These are phyloP conservation scores for Exaiptasia diaphana DNA, from an alignment of 64 coral and sea anemone genomes.

Conservation along the genomic window DNA sequence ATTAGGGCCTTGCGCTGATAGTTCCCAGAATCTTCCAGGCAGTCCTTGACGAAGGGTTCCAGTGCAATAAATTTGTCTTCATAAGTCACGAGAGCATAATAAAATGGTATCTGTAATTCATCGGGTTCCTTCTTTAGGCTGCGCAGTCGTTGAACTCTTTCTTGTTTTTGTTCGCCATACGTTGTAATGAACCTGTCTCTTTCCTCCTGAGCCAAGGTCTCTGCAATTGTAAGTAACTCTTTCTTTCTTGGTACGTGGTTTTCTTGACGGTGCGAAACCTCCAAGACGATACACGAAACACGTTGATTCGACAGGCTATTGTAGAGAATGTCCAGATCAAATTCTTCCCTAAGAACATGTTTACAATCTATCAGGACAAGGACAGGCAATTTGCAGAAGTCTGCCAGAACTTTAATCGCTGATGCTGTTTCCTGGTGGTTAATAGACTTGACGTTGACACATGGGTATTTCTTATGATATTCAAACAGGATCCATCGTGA, in stretches of 20 bases:
- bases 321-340: slow-evolving; percentile 44
- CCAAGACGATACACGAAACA: slow-evolving; percentile 48
- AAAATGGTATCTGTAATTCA: slow-evolving; percentile 64
- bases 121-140: background rate
- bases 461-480: slow-evolving; percentile 42
- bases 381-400: slow-evolving; percentile 53
- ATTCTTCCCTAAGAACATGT: slow-evolving; percentile 33
- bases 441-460: slow-evolving; percentile 44
- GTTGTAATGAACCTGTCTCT: slow-evolving; percentile 14
- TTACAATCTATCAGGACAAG: slow-evolving; percentile 47
- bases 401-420: slow-evolving; percentile 52
- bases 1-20: slow-evolving; percentile 18
- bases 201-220: background rate
- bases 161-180: slow-evolving; percentile 49
- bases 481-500: slow-evolving; percentile 45
- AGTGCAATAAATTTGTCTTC: slow-evolving; percentile 44
- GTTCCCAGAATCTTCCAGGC: background rate
- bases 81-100: slow-evolving; percentile 61
- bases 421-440: slow-evolving; percentile 10
- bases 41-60: slow-evolving; percentile 52
- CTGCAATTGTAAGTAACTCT: background rate
- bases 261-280: slow-evolving; percentile 14
- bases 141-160: background rate
- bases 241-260: background rate
- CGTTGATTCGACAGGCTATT: slow-evolving; percentile 57